Evolutionary conservation across 2,888 invertebrate genomes (phyloP).

Genomic region (Entomobrya multifasciata): DNA sequence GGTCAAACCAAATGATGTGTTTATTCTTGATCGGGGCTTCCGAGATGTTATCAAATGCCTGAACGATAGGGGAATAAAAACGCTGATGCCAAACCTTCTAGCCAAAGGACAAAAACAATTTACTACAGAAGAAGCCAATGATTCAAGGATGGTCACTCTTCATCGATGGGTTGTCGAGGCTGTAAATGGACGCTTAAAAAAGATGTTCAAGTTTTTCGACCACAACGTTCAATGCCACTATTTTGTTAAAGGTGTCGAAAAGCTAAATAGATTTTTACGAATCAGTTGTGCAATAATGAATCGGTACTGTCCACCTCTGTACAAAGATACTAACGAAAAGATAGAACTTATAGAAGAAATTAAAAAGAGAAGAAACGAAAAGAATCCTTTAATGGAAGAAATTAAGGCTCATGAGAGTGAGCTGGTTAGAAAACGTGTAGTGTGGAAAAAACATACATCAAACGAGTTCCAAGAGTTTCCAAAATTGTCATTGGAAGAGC

Average conservation of each 20-base stretch:
- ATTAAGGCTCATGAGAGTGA: not conserved
- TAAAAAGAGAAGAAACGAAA: not conserved
- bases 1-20: not conserved
- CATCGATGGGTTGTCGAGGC: constrained; percentile 66
- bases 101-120: constrained; percentile 37
- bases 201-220: constrained; percentile 61
- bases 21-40: constrained; percentile 4
- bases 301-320: not conserved
- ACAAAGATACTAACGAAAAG: not conserved
- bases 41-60: not conserved
- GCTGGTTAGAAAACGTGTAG: not conserved
- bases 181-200: constrained; percentile 66
- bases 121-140: constrained; percentile 54
- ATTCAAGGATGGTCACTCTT: constrained; percentile 52
- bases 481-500: not conserved
- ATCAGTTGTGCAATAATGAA: constrained; percentile 54
- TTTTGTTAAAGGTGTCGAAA: not conserved
- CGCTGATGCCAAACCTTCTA: constrained; percentile 50
- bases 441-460: not conserved
- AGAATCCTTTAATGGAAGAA: constrained; percentile 4
- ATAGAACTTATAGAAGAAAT: not conserved
- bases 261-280: not conserved
- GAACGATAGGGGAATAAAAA: not conserved
- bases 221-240: not conserved
- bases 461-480: constrained; percentile 44